A percentile compares a stretch with the other conserved stretches of the same genome.
Conservation (phyloP, 2,888 invertebrate species). For the Lepidonotus clava region DNA sequence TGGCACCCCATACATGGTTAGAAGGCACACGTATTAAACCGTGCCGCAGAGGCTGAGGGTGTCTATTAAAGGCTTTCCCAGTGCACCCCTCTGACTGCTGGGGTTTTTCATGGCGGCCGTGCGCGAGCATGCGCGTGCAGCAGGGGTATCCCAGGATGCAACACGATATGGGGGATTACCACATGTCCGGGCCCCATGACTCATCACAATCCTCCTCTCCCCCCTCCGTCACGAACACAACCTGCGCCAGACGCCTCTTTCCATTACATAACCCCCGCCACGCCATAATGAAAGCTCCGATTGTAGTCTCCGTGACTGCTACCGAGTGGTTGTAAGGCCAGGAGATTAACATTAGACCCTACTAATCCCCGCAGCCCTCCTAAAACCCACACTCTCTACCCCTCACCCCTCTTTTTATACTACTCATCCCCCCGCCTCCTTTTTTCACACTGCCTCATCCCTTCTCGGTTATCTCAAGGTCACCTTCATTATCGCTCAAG, state of each 20-base stretch:
- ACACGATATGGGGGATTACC: conserved; percentile 18
- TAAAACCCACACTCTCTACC: not conserved
- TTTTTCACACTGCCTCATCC: not conserved
- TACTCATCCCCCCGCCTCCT: not conserved
- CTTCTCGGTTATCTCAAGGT: not conserved
- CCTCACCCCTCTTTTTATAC: not conserved
- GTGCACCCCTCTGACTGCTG: too few species aligned
- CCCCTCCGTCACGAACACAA: not conserved
- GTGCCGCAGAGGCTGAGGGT: too few species aligned
- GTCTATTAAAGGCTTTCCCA: not conserved
- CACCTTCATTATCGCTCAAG: not conserved
- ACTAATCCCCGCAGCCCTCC: not conserved
- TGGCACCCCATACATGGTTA: too few species aligned
- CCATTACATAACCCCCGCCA: too few species aligned
- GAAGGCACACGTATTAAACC: too few species aligned
- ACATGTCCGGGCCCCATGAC: not conserved
- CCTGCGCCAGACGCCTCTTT: too few species aligned
- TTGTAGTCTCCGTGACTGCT: not conserved
- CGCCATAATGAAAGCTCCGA: not conserved
- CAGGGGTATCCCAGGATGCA: not conserved
- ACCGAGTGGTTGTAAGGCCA: not conserved
- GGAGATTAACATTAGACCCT: not conserved
- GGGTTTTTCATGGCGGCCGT: conserved; percentile 2
- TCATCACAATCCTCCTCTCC: not conserved
- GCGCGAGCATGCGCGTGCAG: conserved; percentile 28